phyloP scores from a whole-genome alignment of 2,888 invertebrate genomes.

The Ormyrus labotus region DNA sequence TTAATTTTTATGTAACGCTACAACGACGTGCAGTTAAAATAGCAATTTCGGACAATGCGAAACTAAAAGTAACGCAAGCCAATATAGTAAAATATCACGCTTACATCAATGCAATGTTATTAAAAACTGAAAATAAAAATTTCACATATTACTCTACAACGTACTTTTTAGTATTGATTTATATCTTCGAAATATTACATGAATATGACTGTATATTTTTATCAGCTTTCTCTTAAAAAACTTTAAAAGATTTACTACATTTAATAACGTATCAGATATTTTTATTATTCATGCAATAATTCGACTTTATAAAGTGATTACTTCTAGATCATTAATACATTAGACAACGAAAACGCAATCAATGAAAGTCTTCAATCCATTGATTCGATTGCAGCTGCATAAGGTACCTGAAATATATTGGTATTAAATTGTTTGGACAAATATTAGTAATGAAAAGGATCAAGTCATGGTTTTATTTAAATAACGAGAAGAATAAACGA shows the following conservation, averaged over 20 bases:
- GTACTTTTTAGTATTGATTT: background rate
- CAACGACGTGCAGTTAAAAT: conserved; percentile 29
- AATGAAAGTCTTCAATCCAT: conserved; percentile 43
- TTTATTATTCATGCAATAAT: background rate
- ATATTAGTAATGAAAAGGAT: conserved; percentile 42
- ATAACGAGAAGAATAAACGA: conserved; percentile 6
- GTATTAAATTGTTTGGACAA: conserved; percentile 29
- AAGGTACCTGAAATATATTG: conserved; percentile 47
- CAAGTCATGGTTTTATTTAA: conserved; percentile 30
- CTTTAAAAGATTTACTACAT: conserved; percentile 1
- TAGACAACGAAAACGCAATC: conserved; percentile 43
- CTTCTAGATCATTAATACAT: conserved; percentile 16
- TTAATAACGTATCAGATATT: background rate
- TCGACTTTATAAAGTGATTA: conserved; percentile 16
- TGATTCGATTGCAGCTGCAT: conserved; percentile 38
- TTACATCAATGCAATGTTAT: conserved; percentile 13
- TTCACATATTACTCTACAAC: conserved; percentile 1
- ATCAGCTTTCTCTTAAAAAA: background rate
- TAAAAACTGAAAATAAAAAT: conserved; percentile 25
- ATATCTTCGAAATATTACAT: conserved; percentile 1
- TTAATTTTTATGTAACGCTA: background rate
- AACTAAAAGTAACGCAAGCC: background rate
- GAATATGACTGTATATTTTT: background rate
- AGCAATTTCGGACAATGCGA: conserved; percentile 9
- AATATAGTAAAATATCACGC: conserved; percentile 3